A percentile compares a stretch with the other conserved stretches of the same genome.
Evolutionary conservation across 2,888 invertebrate species (phyloP).

Genomic region (Machimus atricapillus): DNA sequence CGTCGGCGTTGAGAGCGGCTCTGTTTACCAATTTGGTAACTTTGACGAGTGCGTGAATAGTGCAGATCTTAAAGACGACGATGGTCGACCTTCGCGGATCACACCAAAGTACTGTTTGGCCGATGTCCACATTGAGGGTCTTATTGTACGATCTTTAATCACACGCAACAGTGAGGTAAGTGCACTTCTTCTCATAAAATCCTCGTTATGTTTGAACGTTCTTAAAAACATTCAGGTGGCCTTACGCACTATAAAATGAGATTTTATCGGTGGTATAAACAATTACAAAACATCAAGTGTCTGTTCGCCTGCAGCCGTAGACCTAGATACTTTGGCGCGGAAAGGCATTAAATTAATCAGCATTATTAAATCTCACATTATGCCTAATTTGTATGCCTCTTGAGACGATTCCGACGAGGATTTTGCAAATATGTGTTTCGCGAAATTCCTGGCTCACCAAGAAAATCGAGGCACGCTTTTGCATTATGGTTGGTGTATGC

Average conservation of each 20-base stretch:
- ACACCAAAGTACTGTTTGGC: slow-evolving; percentile 71
- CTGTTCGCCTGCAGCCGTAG: not conserved
- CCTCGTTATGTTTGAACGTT: not conserved
- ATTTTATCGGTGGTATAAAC: slow-evolving; percentile 9
- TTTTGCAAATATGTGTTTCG: slow-evolving; percentile 33
- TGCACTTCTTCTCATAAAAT: not conserved
- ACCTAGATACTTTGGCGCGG: not conserved
- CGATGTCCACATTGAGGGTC: slow-evolving; percentile 62
- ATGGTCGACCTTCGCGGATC: slow-evolving; percentile 48
- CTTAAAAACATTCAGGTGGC: not conserved
- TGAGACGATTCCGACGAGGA: not conserved
- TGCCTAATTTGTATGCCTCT: slow-evolving; percentile 43
- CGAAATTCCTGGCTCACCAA: not conserved
- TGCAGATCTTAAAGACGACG: slow-evolving; percentile 53
- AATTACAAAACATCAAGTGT: not conserved
- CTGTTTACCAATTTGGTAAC: slow-evolving; percentile 75
- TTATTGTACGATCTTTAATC: slow-evolving; percentile 45
- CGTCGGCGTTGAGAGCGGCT: slow-evolving; percentile 72
- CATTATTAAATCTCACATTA: not conserved
- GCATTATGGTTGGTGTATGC: not conserved
- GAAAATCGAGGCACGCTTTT: not conserved
- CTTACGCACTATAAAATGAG: not conserved
- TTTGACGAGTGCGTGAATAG: slow-evolving; percentile 73
- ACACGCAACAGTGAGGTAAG: slow-evolving; percentile 46
- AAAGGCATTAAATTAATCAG: not conserved